These are phyloP conservation scores for Zaprionus camerounensis DNA, from an alignment of 1,140 invertebrate species.

Conservation along the genomic window DNA sequence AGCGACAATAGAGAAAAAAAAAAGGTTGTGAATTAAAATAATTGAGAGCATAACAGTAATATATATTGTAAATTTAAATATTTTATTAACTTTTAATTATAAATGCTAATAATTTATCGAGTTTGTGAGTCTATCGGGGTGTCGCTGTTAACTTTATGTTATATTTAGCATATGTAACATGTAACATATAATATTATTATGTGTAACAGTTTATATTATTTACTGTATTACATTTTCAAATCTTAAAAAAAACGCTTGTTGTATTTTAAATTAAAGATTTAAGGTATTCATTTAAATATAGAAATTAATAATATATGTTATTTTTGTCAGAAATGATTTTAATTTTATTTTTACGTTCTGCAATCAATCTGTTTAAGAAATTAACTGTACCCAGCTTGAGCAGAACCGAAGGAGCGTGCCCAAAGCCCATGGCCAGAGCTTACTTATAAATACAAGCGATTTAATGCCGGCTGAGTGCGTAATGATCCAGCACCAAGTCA, in stretches of 20 bases:
- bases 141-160: no score
- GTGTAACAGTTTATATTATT: no score
- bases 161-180: no score
- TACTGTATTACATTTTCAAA: no score
- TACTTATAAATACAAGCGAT: conserved; percentile 49
- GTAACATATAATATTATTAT: no score
- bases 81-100: not conserved
- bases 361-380: not conserved
- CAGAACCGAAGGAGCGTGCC: not conserved
- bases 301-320: no score
- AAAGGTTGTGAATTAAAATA: no score
- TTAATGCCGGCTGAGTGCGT: conserved; percentile 66
- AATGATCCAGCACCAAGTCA: conserved; percentile 56
- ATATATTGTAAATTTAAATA: not conserved
- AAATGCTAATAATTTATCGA: not conserved
- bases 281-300: no score
- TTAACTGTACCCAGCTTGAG: not conserved
- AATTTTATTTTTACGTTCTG: not conserved
- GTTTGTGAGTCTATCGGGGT: not conserved
- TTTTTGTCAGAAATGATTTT: not conserved
- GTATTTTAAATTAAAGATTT: no score
- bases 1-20: no score
- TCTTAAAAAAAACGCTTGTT: no score
- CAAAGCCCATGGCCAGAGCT: conserved; percentile 49
- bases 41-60: no score